phyloP scores from a whole-genome alignment of 1,140 invertebrate genomes.

The Goniozus legneri region DNA sequence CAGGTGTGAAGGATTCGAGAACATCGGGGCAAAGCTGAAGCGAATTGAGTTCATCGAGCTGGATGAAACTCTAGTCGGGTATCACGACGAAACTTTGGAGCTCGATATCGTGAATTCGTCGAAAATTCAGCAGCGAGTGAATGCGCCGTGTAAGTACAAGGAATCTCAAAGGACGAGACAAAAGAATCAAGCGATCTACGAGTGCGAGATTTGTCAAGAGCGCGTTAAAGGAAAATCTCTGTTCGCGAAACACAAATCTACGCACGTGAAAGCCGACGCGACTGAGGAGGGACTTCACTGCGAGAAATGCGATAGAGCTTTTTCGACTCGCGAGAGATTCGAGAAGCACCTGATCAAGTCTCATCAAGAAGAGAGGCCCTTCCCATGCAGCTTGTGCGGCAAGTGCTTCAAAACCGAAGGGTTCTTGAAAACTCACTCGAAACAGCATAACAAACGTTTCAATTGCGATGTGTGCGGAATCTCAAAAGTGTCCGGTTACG shows the following conservation, averaged over 20 bases:
- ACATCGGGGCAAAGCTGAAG: too few relatives aligned
- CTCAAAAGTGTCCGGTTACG: conserved; percentile 38
- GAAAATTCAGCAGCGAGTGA: too few relatives aligned
- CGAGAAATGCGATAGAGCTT: conserved; percentile 26
- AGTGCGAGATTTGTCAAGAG: conserved; percentile 28
- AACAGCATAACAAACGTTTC: conserved; percentile 69
- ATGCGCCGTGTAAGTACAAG: too few relatives aligned
- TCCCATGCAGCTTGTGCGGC: conserved; percentile 50
- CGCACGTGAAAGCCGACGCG: conserved; percentile 13
- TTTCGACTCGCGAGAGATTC: conserved; percentile 18
- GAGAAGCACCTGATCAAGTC: conserved; percentile 22
- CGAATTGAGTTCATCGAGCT: too few relatives aligned
- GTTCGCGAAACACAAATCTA: conserved; percentile 20
- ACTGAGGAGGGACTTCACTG: conserved; percentile 11
- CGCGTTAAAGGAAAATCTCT: conserved; percentile 22
- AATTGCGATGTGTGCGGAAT: conserved; percentile 82
- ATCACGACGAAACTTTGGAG: too few relatives aligned
- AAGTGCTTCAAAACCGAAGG: conserved; percentile 59
- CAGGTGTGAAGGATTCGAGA: too few relatives aligned
- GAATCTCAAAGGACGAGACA: too few relatives aligned
- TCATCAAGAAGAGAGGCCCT: conserved; percentile 39
- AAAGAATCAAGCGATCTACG: conserved; percentile 8
- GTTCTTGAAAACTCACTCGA: conserved; percentile 40
- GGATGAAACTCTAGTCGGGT: too few relatives aligned
- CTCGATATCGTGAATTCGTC: too few relatives aligned